These are phyloP conservation scores for Geodia barretti DNA, from an alignment of 37 sponge, comb jelly and placozoan species.

Conservation along the genomic window DNA sequence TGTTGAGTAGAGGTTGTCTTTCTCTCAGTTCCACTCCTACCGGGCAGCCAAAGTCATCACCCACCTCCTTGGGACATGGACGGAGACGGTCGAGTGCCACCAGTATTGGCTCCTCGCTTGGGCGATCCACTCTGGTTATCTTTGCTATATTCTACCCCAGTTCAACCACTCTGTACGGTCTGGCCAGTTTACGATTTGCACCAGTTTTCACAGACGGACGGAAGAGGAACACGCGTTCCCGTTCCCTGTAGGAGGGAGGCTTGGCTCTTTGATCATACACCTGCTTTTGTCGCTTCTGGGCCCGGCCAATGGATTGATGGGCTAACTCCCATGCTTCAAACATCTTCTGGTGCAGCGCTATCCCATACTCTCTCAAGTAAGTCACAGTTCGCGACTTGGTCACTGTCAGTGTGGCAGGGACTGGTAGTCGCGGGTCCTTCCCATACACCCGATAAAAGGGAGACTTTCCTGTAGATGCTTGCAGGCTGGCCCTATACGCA, in stretches of 20 bases:
- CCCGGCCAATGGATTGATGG: constrained; percentile 6
- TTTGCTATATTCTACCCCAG: constrained; percentile 3
- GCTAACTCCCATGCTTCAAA: constrained; percentile 25
- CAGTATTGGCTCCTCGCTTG: constrained; percentile 13
- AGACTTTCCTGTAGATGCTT: constrained; percentile 22
- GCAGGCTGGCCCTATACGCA: constrained; percentile 33
- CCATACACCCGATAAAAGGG: constrained; percentile 45
- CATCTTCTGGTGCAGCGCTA: background rate
- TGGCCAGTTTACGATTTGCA: constrained; percentile 9
- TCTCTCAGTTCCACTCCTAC: no score
- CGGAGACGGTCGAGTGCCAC: constrained; percentile 39
- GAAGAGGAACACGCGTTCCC: constrained; percentile 49
- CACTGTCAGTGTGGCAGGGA: background rate
- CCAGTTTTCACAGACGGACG: constrained; percentile 49
- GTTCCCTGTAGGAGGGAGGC: background rate
- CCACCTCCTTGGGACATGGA: constrained; percentile 32
- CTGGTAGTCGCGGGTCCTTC: constrained; percentile 28
- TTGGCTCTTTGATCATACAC: constrained; percentile 32
- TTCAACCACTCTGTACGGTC: constrained; percentile 34
- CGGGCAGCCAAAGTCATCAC: no score
- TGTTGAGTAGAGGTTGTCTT: no score
- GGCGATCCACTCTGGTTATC: constrained; percentile 22
- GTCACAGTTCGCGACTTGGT: background rate
- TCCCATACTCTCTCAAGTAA: constrained; percentile 3
- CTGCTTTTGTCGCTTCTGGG: constrained; percentile 47